Evolutionary conservation across 2,113 vertebrate species (phyloP), one percentile per base, ranked within the genome.

Genomic region (Erpornis zantholeuca): DNA sequence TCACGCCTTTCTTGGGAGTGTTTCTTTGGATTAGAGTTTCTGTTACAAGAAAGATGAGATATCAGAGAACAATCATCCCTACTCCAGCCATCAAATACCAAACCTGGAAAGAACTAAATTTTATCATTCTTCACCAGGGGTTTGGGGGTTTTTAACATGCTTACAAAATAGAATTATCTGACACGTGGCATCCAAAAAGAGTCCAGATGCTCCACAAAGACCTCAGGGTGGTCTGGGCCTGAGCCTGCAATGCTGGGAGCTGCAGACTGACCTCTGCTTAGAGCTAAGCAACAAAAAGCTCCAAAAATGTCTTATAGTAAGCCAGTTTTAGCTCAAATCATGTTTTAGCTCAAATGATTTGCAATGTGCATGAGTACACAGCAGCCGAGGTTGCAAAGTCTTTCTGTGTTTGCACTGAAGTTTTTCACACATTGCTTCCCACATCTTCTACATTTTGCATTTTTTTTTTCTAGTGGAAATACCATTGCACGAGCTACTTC

Each of bases 1-100:
- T 89, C 65, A 38, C 2, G 16, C 25, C 31, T 56, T 91, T 29
- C 47, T 76, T 38, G 44, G 65, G 82, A 82, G 79, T 65, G 90
- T 79, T 82, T 57, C 44, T 82, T 68, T 95, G 87, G 73, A 72
- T 91, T 93, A 87, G 78, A 52, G 28, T 76, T 96, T 91, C 82
- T 94, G 92, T 91, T 90, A 82, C 20, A 40, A 77, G 65, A 49
- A 75, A 80, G 61, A 82, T 56, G 90, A 93, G 90, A 68, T 87
- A 87, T 36, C 36, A 28, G 70, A 35, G 70, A 85, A 52, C 69
- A 94, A 82, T 78, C 24, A 0, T 35, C 77, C 33, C n/a, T 1
- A 2, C 36, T 96, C 56, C 57, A 95, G 82, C 38, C 82, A 82
- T 73, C 65, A 71, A 87, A 79, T 36, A 85, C 36, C n/a, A 87